phyloP scores from a whole-genome alignment of 2,113 vertebrate genomes.

The Ifrita kowaldi region DNA sequence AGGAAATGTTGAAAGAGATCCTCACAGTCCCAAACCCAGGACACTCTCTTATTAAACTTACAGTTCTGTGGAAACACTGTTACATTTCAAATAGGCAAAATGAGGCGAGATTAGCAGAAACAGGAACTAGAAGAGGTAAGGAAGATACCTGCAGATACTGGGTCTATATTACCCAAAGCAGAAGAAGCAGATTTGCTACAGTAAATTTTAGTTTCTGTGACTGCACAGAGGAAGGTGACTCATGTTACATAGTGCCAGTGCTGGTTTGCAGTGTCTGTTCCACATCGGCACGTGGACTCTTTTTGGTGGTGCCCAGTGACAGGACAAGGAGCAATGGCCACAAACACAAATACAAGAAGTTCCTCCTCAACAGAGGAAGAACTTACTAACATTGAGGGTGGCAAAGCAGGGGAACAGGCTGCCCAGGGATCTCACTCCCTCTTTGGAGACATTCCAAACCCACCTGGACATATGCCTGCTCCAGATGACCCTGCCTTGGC shows the following conservation, averaged over 20 bases:
- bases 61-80: neutral
- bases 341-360: neutral
- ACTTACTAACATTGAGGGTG: neutral
- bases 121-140: neutral
- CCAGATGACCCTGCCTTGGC: neutral
- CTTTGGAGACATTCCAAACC: neutral
- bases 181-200: neutral
- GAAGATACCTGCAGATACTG: neutral
- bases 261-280: neutral
- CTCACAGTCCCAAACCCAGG: neutral
- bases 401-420: neutral
- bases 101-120: neutral
- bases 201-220: neutral
- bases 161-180: neutral
- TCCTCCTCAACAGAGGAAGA: neutral
- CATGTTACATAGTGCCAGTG: fast-evolving
- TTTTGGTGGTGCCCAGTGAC: neutral
- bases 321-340: neutral
- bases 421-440: neutral
- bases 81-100: neutral
- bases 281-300: neutral
- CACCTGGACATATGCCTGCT: neutral
- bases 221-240: neutral
- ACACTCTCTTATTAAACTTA: neutral
- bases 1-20: neutral